A percentile compares a stretch with the other conserved stretches of the same genome.
Conservation (phyloP, 2,888 invertebrate species). For the Seira sanloemensis region DNA sequence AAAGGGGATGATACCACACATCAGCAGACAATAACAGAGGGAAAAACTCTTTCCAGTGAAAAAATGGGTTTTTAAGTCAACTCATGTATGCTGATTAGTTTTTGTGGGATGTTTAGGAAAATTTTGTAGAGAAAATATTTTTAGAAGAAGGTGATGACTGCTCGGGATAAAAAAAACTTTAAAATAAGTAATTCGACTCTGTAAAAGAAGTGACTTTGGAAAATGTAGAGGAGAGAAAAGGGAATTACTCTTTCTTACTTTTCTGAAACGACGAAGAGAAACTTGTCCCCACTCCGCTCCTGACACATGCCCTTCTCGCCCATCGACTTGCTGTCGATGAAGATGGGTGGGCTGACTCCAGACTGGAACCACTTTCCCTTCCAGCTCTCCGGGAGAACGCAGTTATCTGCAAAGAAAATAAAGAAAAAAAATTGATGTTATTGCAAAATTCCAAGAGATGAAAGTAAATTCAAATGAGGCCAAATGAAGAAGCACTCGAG, state of each 20-base stretch:
- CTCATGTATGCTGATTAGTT: too few relatives aligned
- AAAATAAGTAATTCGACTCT: not conserved
- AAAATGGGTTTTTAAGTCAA: too few relatives aligned
- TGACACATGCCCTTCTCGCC: conserved; percentile 67
- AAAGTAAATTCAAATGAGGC: too few relatives aligned
- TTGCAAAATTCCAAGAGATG: not conserved
- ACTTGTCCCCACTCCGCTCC: conserved; percentile 70
- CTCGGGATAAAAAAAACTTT: too few relatives aligned
- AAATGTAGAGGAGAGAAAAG: not conserved
- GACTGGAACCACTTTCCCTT: conserved; percentile 72
- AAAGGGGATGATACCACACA: too few relatives aligned
- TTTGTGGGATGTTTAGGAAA: too few relatives aligned
- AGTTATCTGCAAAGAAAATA: conserved; percentile 66
- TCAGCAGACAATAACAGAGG: too few relatives aligned
- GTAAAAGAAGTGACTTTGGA: not conserved
- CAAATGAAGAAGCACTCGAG: too few relatives aligned
- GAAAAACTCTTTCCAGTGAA: too few relatives aligned
- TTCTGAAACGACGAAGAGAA: conserved; percentile 65
- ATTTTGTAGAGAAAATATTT: conserved; percentile 2
- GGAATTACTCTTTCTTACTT: conserved; percentile 36
- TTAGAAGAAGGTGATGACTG: not conserved
- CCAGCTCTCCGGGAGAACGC: conserved; percentile 67
- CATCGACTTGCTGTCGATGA: conserved; percentile 67
- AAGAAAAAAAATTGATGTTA: conserved; percentile 1
- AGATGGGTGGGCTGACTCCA: conserved; percentile 56